Evolutionary conservation across 92 coral and sea anemone genomes (phyloP), one percentile per base, ranked within the genome.

Genomic region (Actinernus sp.): DNA sequence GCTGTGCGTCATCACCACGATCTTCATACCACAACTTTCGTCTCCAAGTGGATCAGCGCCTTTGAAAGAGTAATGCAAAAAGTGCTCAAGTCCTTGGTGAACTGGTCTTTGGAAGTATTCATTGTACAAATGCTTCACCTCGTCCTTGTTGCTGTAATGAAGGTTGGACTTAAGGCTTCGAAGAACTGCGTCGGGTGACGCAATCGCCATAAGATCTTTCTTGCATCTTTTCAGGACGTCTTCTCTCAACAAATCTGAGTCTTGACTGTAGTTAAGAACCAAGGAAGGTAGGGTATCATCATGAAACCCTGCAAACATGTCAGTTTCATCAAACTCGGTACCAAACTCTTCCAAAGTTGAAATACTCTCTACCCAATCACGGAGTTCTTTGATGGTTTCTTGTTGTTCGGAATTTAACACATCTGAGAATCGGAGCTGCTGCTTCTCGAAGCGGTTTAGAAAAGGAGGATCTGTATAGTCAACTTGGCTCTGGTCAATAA

Each of bases 371-470:
- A 76, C 67, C 98, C 98, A 94, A 17, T 61, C 28, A 10, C 46
- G 45, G 13, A 94, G 81, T 28, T 61, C 67, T 16, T 58, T 59
- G 73, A 94, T 87, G 17, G 87, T 58, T 16, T 44, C 24, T 26
- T 66, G 58, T 63, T 87, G 89, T 20, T 62, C 67, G 25, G 2
- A 37, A 46, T 63, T 54, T 10, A 90, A 73, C 24, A 94, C 97
- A 55, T 94, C 98, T 17, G 97, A 76, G 59, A 94, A 90, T 16
- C 98, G 83, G 16, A 94, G 76, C 52, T 90, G 54, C 62, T 94
- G 98, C 71, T 94, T 94, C 61, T 94, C 98, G 51, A 94, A 94
- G 23, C 98, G 85, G 76, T 94, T 94, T 38, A 94, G 89, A 62
- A 94, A 94, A 3, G 98, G 98, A 0, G 98, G 98, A 44, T 94